Evolutionary conservation across 2,888 invertebrate species (phyloP).

Genomic region (Pristionchus fissidentatus): DNA sequence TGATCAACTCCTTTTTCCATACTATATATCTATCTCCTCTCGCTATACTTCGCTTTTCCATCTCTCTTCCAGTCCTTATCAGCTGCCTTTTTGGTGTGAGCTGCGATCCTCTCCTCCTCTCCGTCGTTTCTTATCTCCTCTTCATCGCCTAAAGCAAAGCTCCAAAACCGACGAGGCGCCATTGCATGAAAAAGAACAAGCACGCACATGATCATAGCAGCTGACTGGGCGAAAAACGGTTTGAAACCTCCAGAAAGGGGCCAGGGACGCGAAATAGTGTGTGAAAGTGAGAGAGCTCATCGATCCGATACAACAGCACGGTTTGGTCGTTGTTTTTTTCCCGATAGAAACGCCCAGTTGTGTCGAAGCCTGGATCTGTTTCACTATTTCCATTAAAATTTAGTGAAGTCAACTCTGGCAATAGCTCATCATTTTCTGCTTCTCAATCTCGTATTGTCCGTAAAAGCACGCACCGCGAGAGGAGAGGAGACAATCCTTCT

Average conservation of each 20-base stretch:
- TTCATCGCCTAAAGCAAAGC: neutral
- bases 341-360: too few relatives aligned
- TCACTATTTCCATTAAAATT: constrained; percentile 22
- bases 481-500: neutral
- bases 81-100: neutral
- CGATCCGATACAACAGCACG: too few relatives aligned
- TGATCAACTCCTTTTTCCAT: neutral
- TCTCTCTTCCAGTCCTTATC: constrained; percentile 25
- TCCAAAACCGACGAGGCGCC: too few relatives aligned
- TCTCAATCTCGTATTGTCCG: neutral
- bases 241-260: too few relatives aligned
- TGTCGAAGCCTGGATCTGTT: too few relatives aligned
- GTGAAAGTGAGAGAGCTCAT: too few relatives aligned
- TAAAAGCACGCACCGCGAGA: constrained; percentile 12
- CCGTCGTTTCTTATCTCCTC: neutral
- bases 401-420: neutral
- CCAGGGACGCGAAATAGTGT: too few relatives aligned
- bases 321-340: too few relatives aligned
- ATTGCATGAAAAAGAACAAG: too few relatives aligned
- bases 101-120: neutral
- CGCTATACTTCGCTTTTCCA: constrained; percentile 28
- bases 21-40: neutral
- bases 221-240: too few relatives aligned
- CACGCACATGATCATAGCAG: too few relatives aligned
- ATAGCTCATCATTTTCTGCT: neutral